phyloP scores from a whole-genome alignment of 2,888 invertebrate species.

The Watsonalla binaria region DNA sequence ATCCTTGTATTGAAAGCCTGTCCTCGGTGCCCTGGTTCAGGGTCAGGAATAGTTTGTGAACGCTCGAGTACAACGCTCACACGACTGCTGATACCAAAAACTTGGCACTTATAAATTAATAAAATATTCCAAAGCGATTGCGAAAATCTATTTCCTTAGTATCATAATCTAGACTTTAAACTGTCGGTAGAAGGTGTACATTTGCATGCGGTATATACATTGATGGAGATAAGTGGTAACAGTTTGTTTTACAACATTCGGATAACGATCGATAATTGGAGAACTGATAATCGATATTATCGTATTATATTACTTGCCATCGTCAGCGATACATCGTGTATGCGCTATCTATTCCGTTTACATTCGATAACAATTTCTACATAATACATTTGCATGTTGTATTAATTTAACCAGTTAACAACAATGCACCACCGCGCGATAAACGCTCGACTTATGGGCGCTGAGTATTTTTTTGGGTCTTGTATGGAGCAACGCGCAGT shows the following conservation, averaged over 20 bases:
- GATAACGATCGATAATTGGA: slow-evolving; percentile 35
- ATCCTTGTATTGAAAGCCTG: no score
- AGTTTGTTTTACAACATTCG: slow-evolving; percentile 32
- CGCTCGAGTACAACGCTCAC: neutral
- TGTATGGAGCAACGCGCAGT: no score
- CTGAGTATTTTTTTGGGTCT: no score
- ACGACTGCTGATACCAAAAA: neutral
- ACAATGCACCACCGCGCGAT: no score
- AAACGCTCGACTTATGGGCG: no score
- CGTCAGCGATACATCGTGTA: slow-evolving; percentile 18
- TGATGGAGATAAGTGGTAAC: slow-evolving; percentile 21
- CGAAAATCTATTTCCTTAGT: neutral
- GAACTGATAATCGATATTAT: slow-evolving; percentile 29
- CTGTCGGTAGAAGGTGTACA: slow-evolving; percentile 1
- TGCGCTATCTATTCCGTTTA: neutral
- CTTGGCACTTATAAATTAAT: neutral
- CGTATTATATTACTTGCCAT: slow-evolving; percentile 18
- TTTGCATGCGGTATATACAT: slow-evolving; percentile 3
- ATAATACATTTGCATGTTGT: no score
- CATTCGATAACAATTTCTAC: no score
- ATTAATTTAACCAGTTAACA: no score
- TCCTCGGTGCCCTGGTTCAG: no score
- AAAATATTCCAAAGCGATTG: neutral
- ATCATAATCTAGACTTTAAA: slow-evolving; percentile 4
- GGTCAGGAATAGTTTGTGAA: no score